phyloP scores from a whole-genome alignment of 1,140 invertebrate species.

The Nasonia longicornis region DNA sequence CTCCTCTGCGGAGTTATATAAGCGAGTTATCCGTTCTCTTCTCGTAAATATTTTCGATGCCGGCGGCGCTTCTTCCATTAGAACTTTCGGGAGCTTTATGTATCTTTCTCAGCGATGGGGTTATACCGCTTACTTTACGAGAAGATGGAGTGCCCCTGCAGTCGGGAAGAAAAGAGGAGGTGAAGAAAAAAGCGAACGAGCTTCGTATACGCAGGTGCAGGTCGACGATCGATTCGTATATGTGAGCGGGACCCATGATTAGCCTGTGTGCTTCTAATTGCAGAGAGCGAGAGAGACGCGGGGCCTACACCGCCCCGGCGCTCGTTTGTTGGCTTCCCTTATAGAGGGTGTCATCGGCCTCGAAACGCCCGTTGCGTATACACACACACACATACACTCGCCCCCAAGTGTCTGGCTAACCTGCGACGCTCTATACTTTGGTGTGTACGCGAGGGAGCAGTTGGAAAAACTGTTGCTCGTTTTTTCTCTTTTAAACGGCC shows the following conservation, averaged over 20 bases:
- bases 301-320: neutral
- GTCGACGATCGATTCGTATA: neutral
- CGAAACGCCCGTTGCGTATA: neutral
- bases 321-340: slow-evolving; percentile 23
- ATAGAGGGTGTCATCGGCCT: slow-evolving; percentile 38
- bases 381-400: neutral
- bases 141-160: neutral
- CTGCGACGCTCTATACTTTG: neutral
- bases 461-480: neutral
- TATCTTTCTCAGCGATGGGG: neutral
- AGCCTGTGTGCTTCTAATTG: slow-evolving; percentile 14
- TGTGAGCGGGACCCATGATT: neutral
- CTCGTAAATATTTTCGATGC: neutral
- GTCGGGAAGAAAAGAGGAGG: too few relatives aligned
- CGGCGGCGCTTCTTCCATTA: neutral
- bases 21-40: neutral
- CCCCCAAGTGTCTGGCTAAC: neutral
- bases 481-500: too few relatives aligned
- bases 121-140: neutral
- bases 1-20: neutral
- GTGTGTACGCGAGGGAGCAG: neutral
- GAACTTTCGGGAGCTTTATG: neutral
- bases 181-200: neutral
- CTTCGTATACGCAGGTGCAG: neutral
- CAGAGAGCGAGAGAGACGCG: neutral